Conservation (phyloP, 2,797 vertebrate species). For the Lagodon rhomboides region DNA sequence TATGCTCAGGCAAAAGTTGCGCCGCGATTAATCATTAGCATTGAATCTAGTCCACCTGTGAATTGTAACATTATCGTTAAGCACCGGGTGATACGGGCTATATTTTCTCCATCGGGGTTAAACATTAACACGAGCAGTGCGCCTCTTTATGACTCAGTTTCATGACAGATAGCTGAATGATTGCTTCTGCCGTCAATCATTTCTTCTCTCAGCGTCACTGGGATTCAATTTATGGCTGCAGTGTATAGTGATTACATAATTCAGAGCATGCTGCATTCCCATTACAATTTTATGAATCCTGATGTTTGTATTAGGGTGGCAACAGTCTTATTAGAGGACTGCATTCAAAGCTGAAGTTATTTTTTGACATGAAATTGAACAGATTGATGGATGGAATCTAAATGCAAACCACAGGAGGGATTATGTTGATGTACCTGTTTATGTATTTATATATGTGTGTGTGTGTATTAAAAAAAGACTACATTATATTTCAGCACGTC, state of each 20-base stretch:
- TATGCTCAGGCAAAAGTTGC: conserved; percentile 45
- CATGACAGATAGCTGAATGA: conserved; percentile 37
- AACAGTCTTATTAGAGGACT: background rate
- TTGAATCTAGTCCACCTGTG: background rate
- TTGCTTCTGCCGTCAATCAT: conserved; percentile 41
- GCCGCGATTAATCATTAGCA: conserved; percentile 25
- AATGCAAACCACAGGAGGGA: conserved; percentile 73
- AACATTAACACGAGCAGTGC: conserved; percentile 26
- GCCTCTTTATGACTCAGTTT: conserved; percentile 41
- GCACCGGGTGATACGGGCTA: background rate
- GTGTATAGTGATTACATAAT: conserved; percentile 77
- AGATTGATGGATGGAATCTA: conserved; percentile 12
- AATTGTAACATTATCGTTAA: conserved; percentile 21
- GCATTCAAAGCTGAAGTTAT: background rate
- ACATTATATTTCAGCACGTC: conserved; percentile 1
- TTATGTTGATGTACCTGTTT: conserved; percentile 30
- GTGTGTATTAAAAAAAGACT: background rate
- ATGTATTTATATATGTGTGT: background rate
- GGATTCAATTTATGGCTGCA: conserved; percentile 62
- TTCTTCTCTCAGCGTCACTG: conserved; percentile 22
- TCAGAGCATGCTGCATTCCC: conserved; percentile 72
- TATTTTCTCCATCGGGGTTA: background rate
- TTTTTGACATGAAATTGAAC: background rate
- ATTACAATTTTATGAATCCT: conserved; percentile 66
- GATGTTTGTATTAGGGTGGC: background rate